Conservation (phyloP, 2,888 invertebrate genomes). For the Acleris sparsana region DNA sequence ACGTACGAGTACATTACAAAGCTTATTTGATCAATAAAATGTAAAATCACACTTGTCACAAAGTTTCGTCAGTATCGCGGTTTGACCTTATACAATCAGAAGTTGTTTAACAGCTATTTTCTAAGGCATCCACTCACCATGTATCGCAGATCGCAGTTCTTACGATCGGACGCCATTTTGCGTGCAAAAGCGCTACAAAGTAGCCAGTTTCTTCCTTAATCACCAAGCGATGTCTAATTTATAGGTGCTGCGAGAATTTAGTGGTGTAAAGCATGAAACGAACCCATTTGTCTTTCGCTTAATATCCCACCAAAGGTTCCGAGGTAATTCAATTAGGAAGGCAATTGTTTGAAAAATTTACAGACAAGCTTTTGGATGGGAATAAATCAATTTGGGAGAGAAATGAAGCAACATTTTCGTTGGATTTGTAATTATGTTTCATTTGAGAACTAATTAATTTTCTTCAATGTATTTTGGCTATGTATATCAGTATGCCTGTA, state of each 20-base stretch:
- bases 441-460: not conserved
- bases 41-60: too few relatives aligned
- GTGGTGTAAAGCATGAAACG: conserved; percentile 68
- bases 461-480: too few relatives aligned
- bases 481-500: too few relatives aligned
- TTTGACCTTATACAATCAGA: too few relatives aligned
- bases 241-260: conserved; percentile 63
- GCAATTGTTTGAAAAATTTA: conserved; percentile 35
- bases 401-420: conserved; percentile 5
- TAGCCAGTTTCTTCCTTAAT: conserved; percentile 34
- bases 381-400: conserved; percentile 9
- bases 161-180: conserved; percentile 2
- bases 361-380: conserved; percentile 4
- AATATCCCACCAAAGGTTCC: conserved; percentile 61
- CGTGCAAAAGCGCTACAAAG: conserved; percentile 25
- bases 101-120: too few relatives aligned
- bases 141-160: too few relatives aligned
- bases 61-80: too few relatives aligned
- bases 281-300: conserved; percentile 70
- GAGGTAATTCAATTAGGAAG: conserved; percentile 68
- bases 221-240: conserved; percentile 46
- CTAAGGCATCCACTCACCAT: too few relatives aligned
- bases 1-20: too few relatives aligned
- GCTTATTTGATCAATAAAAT: too few relatives aligned
- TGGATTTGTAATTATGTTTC: not conserved